Conservation (phyloP, 2,113 vertebrate species). For the Clupea harengus region DNA sequence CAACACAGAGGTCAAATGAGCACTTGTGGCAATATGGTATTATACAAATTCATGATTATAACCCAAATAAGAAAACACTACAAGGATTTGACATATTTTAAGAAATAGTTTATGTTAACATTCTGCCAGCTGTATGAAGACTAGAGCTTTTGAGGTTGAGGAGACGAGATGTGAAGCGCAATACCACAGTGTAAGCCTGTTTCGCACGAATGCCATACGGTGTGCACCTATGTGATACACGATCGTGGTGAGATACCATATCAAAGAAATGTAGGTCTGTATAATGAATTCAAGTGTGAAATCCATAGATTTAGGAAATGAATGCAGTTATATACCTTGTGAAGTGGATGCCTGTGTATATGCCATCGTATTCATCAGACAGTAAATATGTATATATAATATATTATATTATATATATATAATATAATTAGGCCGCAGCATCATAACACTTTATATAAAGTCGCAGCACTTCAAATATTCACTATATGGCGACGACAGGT, state of each 20-base stretch:
- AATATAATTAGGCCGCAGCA: neutral
- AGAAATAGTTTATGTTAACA: neutral
- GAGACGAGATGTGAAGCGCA: neutral
- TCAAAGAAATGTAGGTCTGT: neutral
- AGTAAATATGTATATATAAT: neutral
- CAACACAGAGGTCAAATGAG: neutral
- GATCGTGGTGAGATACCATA: neutral
- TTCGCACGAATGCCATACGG: neutral
- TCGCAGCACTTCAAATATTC: neutral
- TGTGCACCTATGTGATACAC: neutral
- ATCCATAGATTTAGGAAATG: neutral
- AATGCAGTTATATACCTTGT: neutral
- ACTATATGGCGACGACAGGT: neutral
- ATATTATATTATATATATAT: too few relatives aligned
- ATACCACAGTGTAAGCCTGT: neutral
- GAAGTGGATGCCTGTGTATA: neutral
- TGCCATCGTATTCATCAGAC: neutral
- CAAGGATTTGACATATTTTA: neutral
- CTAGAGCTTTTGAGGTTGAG: neutral
- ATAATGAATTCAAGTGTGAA: neutral
- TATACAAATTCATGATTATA: neutral
- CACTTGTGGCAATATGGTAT: neutral
- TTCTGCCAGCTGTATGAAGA: neutral
- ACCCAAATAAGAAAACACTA: neutral
- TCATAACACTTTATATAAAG: neutral